Evolutionary conservation across 2,888 invertebrate species (phyloP).

Genomic region (Lycia hirtaria): DNA sequence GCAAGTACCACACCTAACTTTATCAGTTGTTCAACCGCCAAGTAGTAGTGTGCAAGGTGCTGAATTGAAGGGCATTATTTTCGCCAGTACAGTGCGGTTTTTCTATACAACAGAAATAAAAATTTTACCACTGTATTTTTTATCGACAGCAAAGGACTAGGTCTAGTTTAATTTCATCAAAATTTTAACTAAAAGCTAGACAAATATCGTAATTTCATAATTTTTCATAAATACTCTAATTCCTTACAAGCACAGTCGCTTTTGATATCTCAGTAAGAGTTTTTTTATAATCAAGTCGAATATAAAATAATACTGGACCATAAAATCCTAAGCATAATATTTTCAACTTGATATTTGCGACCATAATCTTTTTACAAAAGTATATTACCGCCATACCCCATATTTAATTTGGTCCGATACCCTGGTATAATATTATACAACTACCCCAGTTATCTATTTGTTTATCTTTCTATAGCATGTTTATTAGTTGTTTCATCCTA

Average conservation of each 20-base stretch:
- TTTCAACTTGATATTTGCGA: not conserved
- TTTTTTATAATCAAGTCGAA: not conserved
- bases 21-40: too few relatives aligned
- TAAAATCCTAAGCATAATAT: constrained; percentile 4
- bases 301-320: not conserved
- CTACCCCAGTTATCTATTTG: constrained; percentile 23
- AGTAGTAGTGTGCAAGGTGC: too few relatives aligned
- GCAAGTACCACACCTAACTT: too few relatives aligned
- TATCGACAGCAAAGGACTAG: too few relatives aligned
- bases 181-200: too few relatives aligned
- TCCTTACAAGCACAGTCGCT: not conserved
- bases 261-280: not conserved
- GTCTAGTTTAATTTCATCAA: too few relatives aligned
- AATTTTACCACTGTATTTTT: too few relatives aligned
- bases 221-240: too few relatives aligned
- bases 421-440: constrained; percentile 20
- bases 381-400: constrained; percentile 6
- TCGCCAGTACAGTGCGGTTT: too few relatives aligned
- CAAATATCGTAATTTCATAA: too few relatives aligned
- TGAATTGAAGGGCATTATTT: too few relatives aligned
- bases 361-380: constrained; percentile 10
- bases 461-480: constrained; percentile 27
- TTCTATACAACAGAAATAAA: too few relatives aligned
- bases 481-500: constrained; percentile 26
- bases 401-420: constrained; percentile 22